Evolutionary conservation across 2,113 vertebrate species (phyloP), one percentile per base, ranked within the genome.

Genomic region (Dipodomys ordii): DNA sequence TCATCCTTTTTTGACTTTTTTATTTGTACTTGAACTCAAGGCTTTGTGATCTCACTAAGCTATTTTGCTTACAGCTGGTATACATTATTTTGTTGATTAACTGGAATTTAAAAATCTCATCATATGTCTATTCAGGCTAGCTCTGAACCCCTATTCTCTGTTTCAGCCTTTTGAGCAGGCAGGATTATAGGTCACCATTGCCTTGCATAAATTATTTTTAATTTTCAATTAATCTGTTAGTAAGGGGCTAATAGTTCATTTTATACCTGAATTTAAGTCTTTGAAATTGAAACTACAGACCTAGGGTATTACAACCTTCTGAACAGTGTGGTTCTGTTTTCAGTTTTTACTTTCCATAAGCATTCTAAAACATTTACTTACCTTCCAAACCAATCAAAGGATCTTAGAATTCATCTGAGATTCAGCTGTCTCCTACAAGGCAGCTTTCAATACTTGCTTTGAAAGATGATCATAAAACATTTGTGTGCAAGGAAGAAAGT

Each of bases 161-260:
- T 39, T 39, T 39, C 39, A 39, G 39, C 39, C 39, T 39, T 39
- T 39, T 39, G 39, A 39, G 39, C 39, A 39, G 39, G 5, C 39
- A 39, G 39, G 39, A 39, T 39, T 39, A 39, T 39, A 39, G 39
- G 39, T 39, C 39, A 39, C 39, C 39, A 39, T 39, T 39, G 39
- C 39, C 39, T 39, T 39, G 39, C 5, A 39, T 91, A n/a, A 80
- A 64, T 87, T 93, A 84, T 62, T 94, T 74, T 84, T 77, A 92
- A 95, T 62, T 44, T 87, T 94, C 67, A 96, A 94, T 62, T 82
- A 83, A 91, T 93, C 28, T 82, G 79, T 78, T 92, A 93, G 81
- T 44, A 93, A 46, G 68, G 68, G 72, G 10, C 20, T 91, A 95
- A 67, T 35, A 32, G 18, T 89, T 94, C 88, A 82, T 90, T 81